These are phyloP conservation scores for Dromiciops gliroides DNA, from an alignment of 2,113 vertebrate species.

Conservation along the genomic window DNA sequence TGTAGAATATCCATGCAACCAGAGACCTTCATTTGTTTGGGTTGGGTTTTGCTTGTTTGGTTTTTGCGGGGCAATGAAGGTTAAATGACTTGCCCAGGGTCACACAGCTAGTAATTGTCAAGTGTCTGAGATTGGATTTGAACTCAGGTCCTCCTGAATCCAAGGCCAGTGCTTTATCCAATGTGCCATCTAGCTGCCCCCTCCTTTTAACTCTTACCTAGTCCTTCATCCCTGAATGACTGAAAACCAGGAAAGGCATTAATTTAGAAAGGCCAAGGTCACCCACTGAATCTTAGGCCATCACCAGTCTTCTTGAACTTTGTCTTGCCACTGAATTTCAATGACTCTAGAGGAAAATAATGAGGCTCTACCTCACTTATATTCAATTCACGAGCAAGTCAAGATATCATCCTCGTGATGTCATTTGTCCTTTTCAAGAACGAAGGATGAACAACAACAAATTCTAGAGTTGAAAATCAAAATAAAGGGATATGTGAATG, in stretches of 20 bases:
- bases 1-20: neutral
- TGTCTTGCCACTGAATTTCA: neutral
- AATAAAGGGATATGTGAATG: neutral
- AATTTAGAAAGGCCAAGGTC: neutral
- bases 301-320: neutral
- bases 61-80: too few relatives aligned
- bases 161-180: too few relatives aligned
- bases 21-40: neutral
- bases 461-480: neutral
- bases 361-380: neutral
- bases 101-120: too few relatives aligned
- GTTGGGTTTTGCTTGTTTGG: too few relatives aligned
- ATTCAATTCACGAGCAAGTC: neutral
- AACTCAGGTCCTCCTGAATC: too few relatives aligned
- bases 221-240: neutral
- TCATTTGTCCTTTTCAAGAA: neutral
- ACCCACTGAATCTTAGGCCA: neutral
- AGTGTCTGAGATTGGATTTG: too few relatives aligned
- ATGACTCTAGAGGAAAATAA: neutral
- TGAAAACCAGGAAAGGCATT: neutral
- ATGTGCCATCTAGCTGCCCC: too few relatives aligned
- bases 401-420: neutral
- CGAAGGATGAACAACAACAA: neutral
- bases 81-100: too few relatives aligned
- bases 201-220: neutral